phyloP scores from a whole-genome alignment of 1,140 invertebrate genomes.

The Scylla paramamosain region DNA sequence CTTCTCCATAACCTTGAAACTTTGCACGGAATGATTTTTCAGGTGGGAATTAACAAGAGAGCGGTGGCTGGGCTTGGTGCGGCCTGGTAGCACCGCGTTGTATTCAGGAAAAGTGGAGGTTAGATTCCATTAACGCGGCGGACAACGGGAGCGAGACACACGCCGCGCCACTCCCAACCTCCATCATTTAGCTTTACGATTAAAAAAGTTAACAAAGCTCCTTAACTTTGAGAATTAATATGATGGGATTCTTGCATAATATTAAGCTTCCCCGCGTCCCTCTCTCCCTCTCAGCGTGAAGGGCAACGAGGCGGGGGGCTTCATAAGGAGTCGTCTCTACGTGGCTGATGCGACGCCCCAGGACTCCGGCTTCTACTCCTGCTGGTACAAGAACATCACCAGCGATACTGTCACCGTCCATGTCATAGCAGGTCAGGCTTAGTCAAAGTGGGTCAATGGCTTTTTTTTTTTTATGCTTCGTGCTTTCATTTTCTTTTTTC shows the following conservation, averaged over 20 bases:
- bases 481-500: neutral
- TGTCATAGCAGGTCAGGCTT: conserved; percentile 64
- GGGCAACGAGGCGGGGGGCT: conserved; percentile 38
- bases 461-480: neutral
- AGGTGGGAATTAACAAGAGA: neutral
- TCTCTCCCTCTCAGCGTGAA: conserved; percentile 54
- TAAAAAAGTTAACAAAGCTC: conserved; percentile 22
- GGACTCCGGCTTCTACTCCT: conserved; percentile 59
- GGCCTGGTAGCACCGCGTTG: neutral
- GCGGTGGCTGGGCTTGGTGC: neutral
- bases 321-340: conserved; percentile 56
- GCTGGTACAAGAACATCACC: conserved; percentile 65
- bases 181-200: conserved; percentile 2
- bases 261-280: neutral
- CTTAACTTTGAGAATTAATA: conserved; percentile 7
- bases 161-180: neutral
- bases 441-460: neutral
- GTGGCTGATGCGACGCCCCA: conserved; percentile 54
- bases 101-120: neutral
- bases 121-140: too few species aligned
- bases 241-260: conserved; percentile 12
- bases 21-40: neutral
- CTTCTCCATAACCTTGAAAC: neutral
- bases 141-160: too few species aligned
- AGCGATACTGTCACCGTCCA: conserved; percentile 63